Base-by-base conservation (phyloP, 2,888 invertebrate species). In the Linnaemya vulpina region DNA sequence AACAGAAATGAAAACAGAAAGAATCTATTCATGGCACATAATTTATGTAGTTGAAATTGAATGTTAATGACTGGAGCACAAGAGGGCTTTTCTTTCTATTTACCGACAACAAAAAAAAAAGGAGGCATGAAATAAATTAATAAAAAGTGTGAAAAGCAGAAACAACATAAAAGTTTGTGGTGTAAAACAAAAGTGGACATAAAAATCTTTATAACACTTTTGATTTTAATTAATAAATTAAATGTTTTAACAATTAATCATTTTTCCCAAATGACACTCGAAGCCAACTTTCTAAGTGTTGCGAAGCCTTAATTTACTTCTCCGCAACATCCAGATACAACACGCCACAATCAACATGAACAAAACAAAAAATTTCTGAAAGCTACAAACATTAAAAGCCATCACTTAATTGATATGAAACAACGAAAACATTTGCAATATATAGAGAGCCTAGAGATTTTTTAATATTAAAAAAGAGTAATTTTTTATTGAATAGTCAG, bases 31-130 rank as follows among this genome's bases (percentile, higher is more conserved):
- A 15, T n/a, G 30, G 46, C 17, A 8, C 17, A 40, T 76, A 55
- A 58, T 76, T 76, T 67, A 58, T 76, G 30, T 22, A 67, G 53
- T 58, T 11, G 35, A 67, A 58, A 76, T 76, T 46, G 17, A 55
- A 55, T 65, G 55, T 43, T 75, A 73, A 60, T 60, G 22, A 20
- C 46, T 13, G 9, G n/a, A 63, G 30, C n/a, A n/a, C 30, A 43
- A 43, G 1, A 65, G 55, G 15, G 1, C 15, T 30, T 25, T 30
- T 51, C 10, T 17, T 49, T 25, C 10, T 17, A n/a, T 25, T 53
- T 25, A 11, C 13, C 25, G n/a, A n/a, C 25, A 3, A 30, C 8
- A 22, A 20, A 53, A 53, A 22, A 53, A n/a, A n/a, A n/a, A n/a
- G n/a, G n/a, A n/a, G n/a, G n/a, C 0, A 22, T 17, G 30, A 11